phyloP scores from a whole-genome alignment of 2,888 invertebrate genomes.

The Frankliniella intonsa region DNA sequence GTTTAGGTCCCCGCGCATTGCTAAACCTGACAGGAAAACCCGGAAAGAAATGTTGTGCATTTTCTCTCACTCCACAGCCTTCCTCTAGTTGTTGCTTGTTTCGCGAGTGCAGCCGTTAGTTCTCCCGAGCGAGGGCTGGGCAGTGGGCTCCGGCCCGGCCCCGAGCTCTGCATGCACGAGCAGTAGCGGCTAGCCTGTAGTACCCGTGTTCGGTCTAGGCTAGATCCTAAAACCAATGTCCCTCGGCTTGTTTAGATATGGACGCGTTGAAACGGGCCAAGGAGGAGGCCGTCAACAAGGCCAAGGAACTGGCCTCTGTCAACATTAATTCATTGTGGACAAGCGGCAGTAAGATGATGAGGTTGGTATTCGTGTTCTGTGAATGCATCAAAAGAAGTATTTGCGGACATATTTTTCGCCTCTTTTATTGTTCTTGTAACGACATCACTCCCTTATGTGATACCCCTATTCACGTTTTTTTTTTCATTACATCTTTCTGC shows the following conservation, averaged over 20 bases:
- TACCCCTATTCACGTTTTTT: background rate
- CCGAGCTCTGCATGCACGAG: too few species aligned
- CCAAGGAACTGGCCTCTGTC: background rate
- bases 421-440: background rate
- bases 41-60: too few species aligned
- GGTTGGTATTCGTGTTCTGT: constrained; percentile 22
- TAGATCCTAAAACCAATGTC: constrained; percentile 4
- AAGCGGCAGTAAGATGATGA: constrained; percentile 22
- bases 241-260: constrained; percentile 20
- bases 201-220: background rate
- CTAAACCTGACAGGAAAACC: too few species aligned
- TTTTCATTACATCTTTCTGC: too few species aligned
- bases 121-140: too few species aligned
- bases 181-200: too few species aligned
- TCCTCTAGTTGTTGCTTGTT: too few species aligned
- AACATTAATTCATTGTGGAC: constrained; percentile 19
- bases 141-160: too few species aligned
- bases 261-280: constrained; percentile 19
- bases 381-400: constrained; percentile 25
- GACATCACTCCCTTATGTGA: background rate
- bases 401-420: background rate
- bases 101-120: too few species aligned
- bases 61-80: too few species aligned
- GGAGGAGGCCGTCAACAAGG: constrained; percentile 12
- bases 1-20: too few species aligned